Percentiles rank a stretch among this genome's conserved stretches.
These are phyloP conservation scores for Mastacembelus armatus DNA, from an alignment of 2,797 vertebrate genomes.

Conservation along the genomic window DNA sequence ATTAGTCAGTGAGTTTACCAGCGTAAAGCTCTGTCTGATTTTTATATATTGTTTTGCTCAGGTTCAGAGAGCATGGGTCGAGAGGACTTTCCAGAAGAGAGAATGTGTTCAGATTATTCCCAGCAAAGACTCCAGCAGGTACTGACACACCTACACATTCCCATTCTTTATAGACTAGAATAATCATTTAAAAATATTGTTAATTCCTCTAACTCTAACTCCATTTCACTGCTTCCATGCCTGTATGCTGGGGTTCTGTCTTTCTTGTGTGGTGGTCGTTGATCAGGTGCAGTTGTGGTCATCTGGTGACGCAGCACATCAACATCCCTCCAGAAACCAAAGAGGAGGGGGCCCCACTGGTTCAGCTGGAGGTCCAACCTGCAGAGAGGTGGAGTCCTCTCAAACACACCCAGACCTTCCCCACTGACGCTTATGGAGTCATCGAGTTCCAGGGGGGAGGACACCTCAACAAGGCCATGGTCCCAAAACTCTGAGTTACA, in stretches of 20 bases:
- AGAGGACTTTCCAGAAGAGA: constrained; percentile 94
- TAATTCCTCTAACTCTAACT: too few species aligned
- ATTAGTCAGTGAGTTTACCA: constrained; percentile 13
- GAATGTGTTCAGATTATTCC: constrained; percentile 93
- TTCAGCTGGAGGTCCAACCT: too few species aligned
- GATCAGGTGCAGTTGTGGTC: constrained; percentile 97
- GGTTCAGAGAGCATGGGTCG: constrained; percentile 95
- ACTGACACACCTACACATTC: too few species aligned
- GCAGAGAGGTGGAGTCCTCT: too few species aligned
- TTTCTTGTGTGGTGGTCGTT: too few species aligned
- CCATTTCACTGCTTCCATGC: too few species aligned
- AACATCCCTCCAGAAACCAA: constrained; percentile 86
- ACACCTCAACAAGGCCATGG: constrained; percentile 96
- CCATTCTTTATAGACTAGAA: too few species aligned
- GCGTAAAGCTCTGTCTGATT: constrained; percentile 1
- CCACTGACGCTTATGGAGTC: constrained; percentile 93
- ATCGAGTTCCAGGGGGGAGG: constrained; percentile 98
- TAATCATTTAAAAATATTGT: too few species aligned
- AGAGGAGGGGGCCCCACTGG: constrained; percentile 82
- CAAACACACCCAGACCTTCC: constrained; percentile 92
- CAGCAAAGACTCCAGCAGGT: constrained; percentile 93
- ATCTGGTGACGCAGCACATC: constrained; percentile 88
- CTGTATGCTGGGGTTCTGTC: constrained; percentile 34
- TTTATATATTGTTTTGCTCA: constrained; percentile 73
- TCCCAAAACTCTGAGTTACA: constrained; percentile 73